A percentile compares a stretch with the other conserved stretches of the same genome.
Conservation (phyloP, 1,140 invertebrate species). For the Papilio polyxenes region DNA sequence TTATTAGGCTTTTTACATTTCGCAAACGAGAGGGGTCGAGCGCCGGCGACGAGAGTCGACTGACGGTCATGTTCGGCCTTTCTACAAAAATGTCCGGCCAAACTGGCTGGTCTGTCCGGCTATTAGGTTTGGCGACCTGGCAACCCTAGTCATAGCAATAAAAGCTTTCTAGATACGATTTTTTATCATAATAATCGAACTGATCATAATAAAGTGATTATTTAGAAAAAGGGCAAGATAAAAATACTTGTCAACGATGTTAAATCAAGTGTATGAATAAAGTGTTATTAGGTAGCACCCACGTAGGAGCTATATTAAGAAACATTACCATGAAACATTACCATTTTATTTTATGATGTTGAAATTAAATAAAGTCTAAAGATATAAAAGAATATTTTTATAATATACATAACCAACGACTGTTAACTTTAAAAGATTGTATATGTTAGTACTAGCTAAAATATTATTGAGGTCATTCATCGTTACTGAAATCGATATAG, state of each 20-base stretch:
- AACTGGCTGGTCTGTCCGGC: too few relatives aligned
- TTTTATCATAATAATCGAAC: slow-evolving; percentile 8
- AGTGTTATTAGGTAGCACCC: not conserved
- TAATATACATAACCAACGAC: too few relatives aligned
- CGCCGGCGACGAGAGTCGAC: too few relatives aligned
- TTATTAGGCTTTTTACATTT: too few relatives aligned
- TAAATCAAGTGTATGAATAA: not conserved
- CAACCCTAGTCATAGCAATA: not conserved
- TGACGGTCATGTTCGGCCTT: too few relatives aligned
- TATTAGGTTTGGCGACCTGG: too few relatives aligned
- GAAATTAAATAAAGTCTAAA: not conserved
- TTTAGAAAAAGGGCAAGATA: not conserved
- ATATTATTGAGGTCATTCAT: too few relatives aligned
- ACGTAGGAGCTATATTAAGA: not conserved
- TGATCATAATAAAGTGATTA: not conserved
- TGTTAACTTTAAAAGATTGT: too few relatives aligned
- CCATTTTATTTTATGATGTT: not conserved
- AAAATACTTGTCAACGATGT: not conserved
- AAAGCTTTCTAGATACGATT: not conserved
- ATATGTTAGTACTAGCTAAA: too few relatives aligned
- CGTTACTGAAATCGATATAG: not conserved
- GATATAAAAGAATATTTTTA: too few relatives aligned
- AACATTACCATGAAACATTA: not conserved
- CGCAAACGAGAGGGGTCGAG: too few relatives aligned
- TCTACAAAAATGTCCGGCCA: too few relatives aligned